These are phyloP conservation scores for Trididemnum nubilum DNA, from an alignment of 23 tunicate genomes.

Conservation along the genomic window DNA sequence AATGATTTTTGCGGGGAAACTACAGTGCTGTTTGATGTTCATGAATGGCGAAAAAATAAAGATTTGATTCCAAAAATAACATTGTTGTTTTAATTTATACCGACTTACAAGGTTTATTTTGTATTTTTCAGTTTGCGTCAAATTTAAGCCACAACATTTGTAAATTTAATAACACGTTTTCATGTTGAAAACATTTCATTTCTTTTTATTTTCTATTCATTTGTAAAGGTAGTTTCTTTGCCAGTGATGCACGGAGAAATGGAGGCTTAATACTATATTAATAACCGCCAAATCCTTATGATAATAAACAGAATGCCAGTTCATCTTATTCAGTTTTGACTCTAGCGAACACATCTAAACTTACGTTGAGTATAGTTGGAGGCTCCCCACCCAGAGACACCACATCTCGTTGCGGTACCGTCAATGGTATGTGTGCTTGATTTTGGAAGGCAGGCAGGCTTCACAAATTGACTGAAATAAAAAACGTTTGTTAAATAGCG, in stretches of 20 bases:
- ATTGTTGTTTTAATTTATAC: too few species aligned
- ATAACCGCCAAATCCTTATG: not conserved
- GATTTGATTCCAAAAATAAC: too few species aligned
- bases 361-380: constrained; percentile 19
- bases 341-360: not conserved
- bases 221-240: too few species aligned
- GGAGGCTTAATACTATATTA: not conserved
- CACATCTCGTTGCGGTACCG: not conserved
- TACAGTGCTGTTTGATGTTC: too few species aligned
- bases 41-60: too few species aligned
- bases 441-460: constrained; percentile 26
- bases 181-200: too few species aligned
- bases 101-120: too few species aligned
- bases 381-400: constrained; percentile 37
- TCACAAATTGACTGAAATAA: constrained; percentile 14
- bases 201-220: too few species aligned
- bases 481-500: not conserved
- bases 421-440: not conserved
- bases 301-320: not conserved
- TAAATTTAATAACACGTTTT: too few species aligned
- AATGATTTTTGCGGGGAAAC: too few species aligned
- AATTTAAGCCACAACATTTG: too few species aligned
- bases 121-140: too few species aligned
- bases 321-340: not conserved
- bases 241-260: not conserved